Evolutionary conservation across 2,113 vertebrate species (phyloP).

Genomic region (Todiramphus saurophagus): DNA sequence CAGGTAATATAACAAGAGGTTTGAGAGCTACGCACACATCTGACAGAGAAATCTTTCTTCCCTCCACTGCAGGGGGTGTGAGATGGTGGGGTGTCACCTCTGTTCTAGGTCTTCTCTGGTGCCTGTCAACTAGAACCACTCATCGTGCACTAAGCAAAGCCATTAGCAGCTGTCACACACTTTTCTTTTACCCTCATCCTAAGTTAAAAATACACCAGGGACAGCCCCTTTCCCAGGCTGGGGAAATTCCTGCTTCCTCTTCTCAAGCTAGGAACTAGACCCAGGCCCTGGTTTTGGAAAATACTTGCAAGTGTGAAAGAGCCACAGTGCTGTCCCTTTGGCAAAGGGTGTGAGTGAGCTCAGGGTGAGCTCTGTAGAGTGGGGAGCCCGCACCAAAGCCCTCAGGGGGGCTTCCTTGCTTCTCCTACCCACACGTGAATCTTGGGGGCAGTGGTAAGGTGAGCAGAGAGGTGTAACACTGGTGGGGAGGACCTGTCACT

Average conservation of each 20-base stretch:
- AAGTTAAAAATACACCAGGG: not conserved
- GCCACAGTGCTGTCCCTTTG: not conserved
- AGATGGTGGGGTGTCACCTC: not conserved
- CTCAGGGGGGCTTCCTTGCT: not conserved
- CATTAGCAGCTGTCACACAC: not conserved
- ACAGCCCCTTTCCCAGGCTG: not conserved
- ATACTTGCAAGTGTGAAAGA: rapidly evolving
- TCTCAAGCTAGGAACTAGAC: not conserved
- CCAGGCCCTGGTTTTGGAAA: not conserved
- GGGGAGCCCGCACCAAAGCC: not conserved
- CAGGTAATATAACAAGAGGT: not conserved
- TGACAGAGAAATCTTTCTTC: not conserved
- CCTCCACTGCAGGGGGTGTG: not conserved
- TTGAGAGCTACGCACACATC: not conserved
- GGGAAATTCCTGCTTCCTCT: not conserved
- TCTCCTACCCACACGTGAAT: not conserved
- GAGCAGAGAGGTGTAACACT: not conserved
- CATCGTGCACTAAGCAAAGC: not conserved
- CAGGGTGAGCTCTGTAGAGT: not conserved
- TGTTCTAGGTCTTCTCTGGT: not conserved
- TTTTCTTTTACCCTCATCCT: not conserved
- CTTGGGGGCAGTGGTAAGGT: no score
- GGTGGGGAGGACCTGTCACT: not conserved
- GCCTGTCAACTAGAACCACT: not conserved
- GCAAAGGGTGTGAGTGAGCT: not conserved